Percentiles rank a stretch among this genome's conserved stretches.
Evolutionary conservation across 2,888 invertebrate genomes (phyloP).

Genomic region (Tillus elongatus): DNA sequence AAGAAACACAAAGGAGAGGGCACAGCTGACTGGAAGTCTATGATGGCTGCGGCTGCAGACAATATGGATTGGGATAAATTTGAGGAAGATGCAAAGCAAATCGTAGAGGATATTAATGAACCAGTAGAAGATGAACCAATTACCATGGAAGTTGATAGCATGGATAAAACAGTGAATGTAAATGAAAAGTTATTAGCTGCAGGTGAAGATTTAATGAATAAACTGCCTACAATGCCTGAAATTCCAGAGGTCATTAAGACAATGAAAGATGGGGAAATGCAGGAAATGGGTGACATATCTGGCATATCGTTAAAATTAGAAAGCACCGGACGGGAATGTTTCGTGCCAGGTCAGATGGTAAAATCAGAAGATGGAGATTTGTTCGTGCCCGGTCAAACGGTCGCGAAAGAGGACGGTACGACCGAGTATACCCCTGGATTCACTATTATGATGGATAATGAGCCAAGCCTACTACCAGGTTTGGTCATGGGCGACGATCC

Average conservation of each 20-base stretch:
- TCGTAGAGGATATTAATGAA: slow-evolving; percentile 33
- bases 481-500: slow-evolving; percentile 60
- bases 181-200: slow-evolving; percentile 50
- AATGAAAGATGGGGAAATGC: slow-evolving; percentile 51
- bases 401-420: slow-evolving; percentile 60
- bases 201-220: slow-evolving; percentile 45
- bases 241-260: slow-evolving; percentile 54
- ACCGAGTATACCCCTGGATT: slow-evolving; percentile 70
- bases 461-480: slow-evolving; percentile 71
- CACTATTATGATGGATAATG: slow-evolving; percentile 67
- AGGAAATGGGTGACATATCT: slow-evolving; percentile 52
- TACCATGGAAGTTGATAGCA: slow-evolving; percentile 42
- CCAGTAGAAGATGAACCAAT: slow-evolving; percentile 44
- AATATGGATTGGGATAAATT: slow-evolving; percentile 38
- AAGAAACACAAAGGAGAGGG: slow-evolving; percentile 34
- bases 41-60: slow-evolving; percentile 32
- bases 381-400: slow-evolving; percentile 62
- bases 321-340: slow-evolving; percentile 54
- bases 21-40: slow-evolving; percentile 35
- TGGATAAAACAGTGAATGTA: slow-evolving; percentile 53
- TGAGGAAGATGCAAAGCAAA: slow-evolving; percentile 37
- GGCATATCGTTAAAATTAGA: slow-evolving; percentile 46
- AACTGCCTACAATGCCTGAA: slow-evolving; percentile 54
- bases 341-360: slow-evolving; percentile 70
- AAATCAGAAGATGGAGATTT: slow-evolving; percentile 47